Percentiles rank a stretch among this genome's conserved stretches.
These are phyloP conservation scores for Exephanes ischioxanthus DNA, from an alignment of 2,888 invertebrate genomes.

Conservation along the genomic window DNA sequence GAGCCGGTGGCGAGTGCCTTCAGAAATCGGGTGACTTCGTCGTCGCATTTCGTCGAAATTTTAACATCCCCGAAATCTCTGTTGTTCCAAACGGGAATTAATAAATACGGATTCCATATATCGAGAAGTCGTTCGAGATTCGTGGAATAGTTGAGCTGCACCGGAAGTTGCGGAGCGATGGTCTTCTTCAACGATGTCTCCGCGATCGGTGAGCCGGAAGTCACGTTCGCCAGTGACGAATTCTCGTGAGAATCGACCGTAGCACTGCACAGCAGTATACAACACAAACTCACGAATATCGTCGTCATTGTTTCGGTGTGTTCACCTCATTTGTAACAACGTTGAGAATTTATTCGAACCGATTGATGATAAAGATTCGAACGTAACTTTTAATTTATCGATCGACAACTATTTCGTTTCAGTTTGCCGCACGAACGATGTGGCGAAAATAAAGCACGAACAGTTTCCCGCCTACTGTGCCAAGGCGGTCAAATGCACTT, in stretches of 20 bases:
- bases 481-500: constrained; percentile 71
- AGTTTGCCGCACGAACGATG: neutral
- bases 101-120: constrained; percentile 74
- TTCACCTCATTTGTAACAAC: constrained; percentile 6
- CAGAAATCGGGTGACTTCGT: constrained; percentile 85
- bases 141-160: neutral
- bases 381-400: neutral
- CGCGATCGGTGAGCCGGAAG: neutral
- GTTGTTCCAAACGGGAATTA: constrained; percentile 77
- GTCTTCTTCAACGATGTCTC: neutral
- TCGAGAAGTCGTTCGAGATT: constrained; percentile 70
- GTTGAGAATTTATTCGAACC: constrained; percentile 10
- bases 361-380: neutral
- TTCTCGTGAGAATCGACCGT: constrained; percentile 18
- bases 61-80: constrained; percentile 83
- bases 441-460: constrained; percentile 43
- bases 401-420: neutral
- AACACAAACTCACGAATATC: constrained; percentile 21
- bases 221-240: neutral
- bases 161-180: neutral
- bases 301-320: constrained; percentile 21
- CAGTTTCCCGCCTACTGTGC: constrained; percentile 70
- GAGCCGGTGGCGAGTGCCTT: constrained; percentile 85
- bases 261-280: neutral
- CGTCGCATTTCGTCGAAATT: constrained; percentile 85